Evolutionary conservation across 23 tunicate species (phyloP).

Genomic region (Trididemnum clinides): DNA sequence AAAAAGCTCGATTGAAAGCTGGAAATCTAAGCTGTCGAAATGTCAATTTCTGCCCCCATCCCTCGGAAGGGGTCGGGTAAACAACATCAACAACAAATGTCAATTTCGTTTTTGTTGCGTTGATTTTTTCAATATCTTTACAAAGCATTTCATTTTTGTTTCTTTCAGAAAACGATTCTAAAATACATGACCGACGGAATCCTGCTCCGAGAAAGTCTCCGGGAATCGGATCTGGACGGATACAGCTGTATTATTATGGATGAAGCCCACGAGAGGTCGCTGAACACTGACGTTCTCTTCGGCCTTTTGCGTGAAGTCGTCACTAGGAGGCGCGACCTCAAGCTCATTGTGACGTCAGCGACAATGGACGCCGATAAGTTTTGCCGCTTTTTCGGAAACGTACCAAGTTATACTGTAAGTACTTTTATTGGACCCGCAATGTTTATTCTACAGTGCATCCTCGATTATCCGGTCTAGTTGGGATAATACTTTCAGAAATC

Average conservation of each 20-base stretch:
- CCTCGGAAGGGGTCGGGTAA: too few species aligned
- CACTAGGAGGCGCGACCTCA: slow-evolving; percentile 80
- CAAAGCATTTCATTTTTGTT: too few species aligned
- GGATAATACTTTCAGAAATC: too few species aligned
- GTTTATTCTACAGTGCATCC: too few species aligned
- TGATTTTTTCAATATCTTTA: too few species aligned
- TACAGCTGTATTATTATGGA: slow-evolving; percentile 98
- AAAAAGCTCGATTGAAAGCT: too few species aligned
- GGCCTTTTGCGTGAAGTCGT: slow-evolving; percentile 96
- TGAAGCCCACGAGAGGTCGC: slow-evolving; percentile 99
- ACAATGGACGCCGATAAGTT: slow-evolving; percentile 99
- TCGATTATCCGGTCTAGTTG: too few species aligned
- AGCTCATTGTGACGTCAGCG: slow-evolving; percentile 98
- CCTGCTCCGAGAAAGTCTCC: slow-evolving; percentile 86
- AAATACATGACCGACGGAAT: slow-evolving; percentile 99
- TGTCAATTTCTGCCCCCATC: too few species aligned
- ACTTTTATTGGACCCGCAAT: too few species aligned
- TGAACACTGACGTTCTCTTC: slow-evolving; percentile 97
- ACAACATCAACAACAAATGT: too few species aligned
- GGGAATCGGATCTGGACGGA: slow-evolving; percentile 91
- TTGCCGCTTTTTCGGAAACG: slow-evolving; percentile 93
- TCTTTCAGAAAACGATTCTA: slow-evolving; percentile 79
- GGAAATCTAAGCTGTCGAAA: too few species aligned
- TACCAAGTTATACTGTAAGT: slow-evolving; percentile 89
- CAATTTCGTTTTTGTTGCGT: too few species aligned